Evolutionary conservation across 1,140 invertebrate genomes (phyloP), one percentile per base, ranked within the genome.

Genomic region (Zaprionus camerounensis): DNA sequence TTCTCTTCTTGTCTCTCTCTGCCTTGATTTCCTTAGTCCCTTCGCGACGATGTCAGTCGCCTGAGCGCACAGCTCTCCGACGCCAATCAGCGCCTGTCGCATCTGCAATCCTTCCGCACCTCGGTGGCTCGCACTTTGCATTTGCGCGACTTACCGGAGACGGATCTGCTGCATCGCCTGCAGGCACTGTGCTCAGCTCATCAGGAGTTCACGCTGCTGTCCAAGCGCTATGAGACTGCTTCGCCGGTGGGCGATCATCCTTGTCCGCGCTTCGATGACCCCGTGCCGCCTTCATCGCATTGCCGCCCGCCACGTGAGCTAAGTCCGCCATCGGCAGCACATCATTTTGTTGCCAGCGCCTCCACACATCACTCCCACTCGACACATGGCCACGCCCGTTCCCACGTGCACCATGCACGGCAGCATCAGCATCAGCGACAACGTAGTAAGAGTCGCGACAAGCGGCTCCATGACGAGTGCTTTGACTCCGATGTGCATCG

Each of bases 41-140:
- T 97, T 12, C 94, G 96, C 36, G 96, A 97, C 55, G 96, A 97
- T 82, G 83, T 97, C 4, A 94, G 95, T 0, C 94, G 96, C 55
- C 93, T 96, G 4, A 97, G 97, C 83, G 95, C 95, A 53, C 95
- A 94, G 71, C 93, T 97, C 5, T 94, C 95, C 12, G 96, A 97
- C 80, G 93, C 95, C 24, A 95, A 95, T 79, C 94, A 96, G 61
- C 94, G 96, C 56, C 96, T 97, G 83, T 95, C 95, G 9, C 96
- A 97, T 79, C 88, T 97, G 17, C 94, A 95, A 75, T 96, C 95
- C 82, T 96, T 97, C 82, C 94, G 95, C 64, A 94, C 94, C 57
- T 95, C 95, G 1, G 94, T 96, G 3, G 94, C 94, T n/a, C 95
- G 95, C 82, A 93, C 96, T 22, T 81, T 96, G 17, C 92, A 93